Evolutionary conservation across 2,797 vertebrate genomes (phyloP), one percentile per base, ranked within the genome.

Genomic region (Takifugu ocellatus): DNA sequence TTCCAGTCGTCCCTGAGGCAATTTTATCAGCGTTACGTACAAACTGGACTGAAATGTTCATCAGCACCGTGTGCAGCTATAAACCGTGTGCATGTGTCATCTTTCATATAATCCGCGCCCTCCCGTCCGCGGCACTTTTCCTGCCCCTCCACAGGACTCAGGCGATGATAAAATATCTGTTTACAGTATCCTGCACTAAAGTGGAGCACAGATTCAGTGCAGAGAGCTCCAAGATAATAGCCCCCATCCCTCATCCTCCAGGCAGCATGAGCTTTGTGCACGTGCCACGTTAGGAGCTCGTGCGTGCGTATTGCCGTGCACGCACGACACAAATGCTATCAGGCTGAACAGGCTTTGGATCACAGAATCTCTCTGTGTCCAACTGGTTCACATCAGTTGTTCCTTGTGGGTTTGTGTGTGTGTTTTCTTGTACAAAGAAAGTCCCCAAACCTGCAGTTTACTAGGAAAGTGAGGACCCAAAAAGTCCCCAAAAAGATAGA

Each of bases 331-430:
- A 29, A 68, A 54, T 33, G 63, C 57, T 70, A 63, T 70, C 45
- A 59, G 66, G 56, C 55, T 6, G 54, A 76, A 61, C 42, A 56
- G 61, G 52, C 44, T 61, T 54, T 36, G 55, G 51, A 53, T 71
- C 62, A 56, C 43, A 51, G 48, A 8, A 54, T 4, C 56, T 47
- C 25, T 51, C 39, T 43, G 54, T 66, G 68, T 71, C 70, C 27
- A 25, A 62, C 51, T 39, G 54, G 39, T 47, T 77, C 45, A 12
- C 21, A 47, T 74, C 56, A 67, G 26, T 48, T 51, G 66, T 70
- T 62, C 53, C 64, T 59, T 59, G 16, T 2, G 17, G 49, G 45
- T 59, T 39, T 26, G 36, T 24, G 25, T 17, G 53, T 49, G 27
- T 17, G 7, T 58, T 7, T 36, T 2, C 11, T 11, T 33, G 31